Percentiles rank a stretch among this genome's conserved stretches.
Evolutionary conservation across 2,113 vertebrate species (phyloP).

Genomic region (Laticauda colubrina): DNA sequence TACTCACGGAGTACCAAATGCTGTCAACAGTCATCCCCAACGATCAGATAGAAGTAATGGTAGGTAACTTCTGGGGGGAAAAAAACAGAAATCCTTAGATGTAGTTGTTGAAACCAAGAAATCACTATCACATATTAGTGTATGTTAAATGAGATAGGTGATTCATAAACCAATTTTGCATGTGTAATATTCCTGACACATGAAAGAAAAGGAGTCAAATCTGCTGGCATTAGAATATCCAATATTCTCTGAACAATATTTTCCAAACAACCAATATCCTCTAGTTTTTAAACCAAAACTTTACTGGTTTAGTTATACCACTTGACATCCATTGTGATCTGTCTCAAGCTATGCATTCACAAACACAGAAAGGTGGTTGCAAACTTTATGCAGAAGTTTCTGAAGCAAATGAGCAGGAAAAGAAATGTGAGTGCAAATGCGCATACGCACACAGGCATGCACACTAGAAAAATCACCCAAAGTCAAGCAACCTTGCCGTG

Average conservation of each 20-base stretch:
- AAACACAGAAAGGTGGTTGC: not conserved
- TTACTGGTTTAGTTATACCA: not conserved
- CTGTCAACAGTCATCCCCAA: slow-evolving; percentile 92
- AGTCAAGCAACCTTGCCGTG: not conserved
- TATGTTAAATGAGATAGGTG: not conserved
- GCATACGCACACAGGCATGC: not conserved
- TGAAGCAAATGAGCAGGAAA: not conserved
- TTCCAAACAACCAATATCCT: not conserved
- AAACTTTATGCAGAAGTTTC: not conserved
- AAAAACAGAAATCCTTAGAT: not conserved
- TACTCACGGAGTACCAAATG: slow-evolving; percentile 88
- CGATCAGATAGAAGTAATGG: slow-evolving; percentile 92
- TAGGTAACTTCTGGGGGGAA: slow-evolving; percentile 51
- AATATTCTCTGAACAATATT: too few species aligned
- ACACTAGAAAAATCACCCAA: not conserved
- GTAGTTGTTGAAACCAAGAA: not conserved
- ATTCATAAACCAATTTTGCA: not conserved
- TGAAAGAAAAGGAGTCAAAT: not conserved
- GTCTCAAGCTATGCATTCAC: not conserved
- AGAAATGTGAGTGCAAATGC: not conserved
- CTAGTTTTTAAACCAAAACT: not conserved
- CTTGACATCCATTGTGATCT: not conserved
- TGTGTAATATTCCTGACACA: not conserved
- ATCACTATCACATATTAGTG: not conserved
- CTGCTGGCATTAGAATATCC: not conserved